Base-by-base conservation (phyloP, 2,888 invertebrate species). In the Portevinia maculata region DNA sequence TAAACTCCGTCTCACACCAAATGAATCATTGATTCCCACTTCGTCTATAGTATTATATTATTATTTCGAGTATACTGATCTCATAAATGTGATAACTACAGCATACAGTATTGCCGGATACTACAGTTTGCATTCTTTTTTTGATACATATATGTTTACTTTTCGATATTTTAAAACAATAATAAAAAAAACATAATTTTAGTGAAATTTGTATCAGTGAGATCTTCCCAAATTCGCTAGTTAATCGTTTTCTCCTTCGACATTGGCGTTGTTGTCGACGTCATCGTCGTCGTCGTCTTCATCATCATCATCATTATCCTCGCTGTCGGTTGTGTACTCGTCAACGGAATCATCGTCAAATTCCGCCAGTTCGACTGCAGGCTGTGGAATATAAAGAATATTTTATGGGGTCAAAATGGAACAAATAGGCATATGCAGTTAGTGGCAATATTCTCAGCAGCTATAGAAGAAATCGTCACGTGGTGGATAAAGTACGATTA, bases 331-430 rank as follows among this genome's bases (percentile, higher is more conserved):
- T n/a, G 84, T 79, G 41, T 73, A 84, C 21, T 87, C 89, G 13
- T 85, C 79, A 2, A 85, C 85, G 8, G 85, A 84, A 1, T 83
- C 86, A 8, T 88, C 73, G n/a, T 84, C 87, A 17, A 83, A 57
- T 0, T 87, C 88, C n/a, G 88, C 88, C 3, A 87, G 69, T 65
- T 89, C 89, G n/a, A 87, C 88, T 15, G 89, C 89, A 34, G 89
- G 89, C 89, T 87, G 13, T 5, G 39, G 46, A 70, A 24, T 9
- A 67, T 13, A 13, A 8, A 5, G 13, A 24, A 21, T 15, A 13
- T n/a, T 60, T 6, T 17, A 13, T 17, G 34, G 13, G n/a, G 6
- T 28, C 24, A 21, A 41, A 11, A 62, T 24, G 2, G 19, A 48
- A 3, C 15, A 15, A 21, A 37, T n/a, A n/a, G 5, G 50, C 24